Conservation (phyloP, 2,888 invertebrate genomes). For the Schizotus pectinicornis region DNA sequence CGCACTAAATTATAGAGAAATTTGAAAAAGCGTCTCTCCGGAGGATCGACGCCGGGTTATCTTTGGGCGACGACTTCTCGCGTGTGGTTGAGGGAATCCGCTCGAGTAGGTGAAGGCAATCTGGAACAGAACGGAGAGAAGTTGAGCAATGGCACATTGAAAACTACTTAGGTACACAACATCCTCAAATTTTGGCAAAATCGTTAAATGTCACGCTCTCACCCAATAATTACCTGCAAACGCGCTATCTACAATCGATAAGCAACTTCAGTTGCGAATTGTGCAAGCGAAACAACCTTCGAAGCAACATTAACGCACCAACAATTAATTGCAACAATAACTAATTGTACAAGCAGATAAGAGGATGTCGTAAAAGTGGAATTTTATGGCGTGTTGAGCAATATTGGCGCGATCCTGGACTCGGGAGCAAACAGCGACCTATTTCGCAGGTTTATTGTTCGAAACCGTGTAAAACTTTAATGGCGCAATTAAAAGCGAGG, state of each 20-base stretch:
- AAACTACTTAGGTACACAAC: slow-evolving; percentile 7
- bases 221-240: slow-evolving; percentile 26
- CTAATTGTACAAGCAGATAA: no score
- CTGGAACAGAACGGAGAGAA: slow-evolving; percentile 36
- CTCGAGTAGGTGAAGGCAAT: slow-evolving; percentile 42
- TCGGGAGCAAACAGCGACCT: slow-evolving; percentile 7
- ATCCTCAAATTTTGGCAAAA: slow-evolving; percentile 14
- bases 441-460: slow-evolving; percentile 1
- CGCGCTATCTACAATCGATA: slow-evolving; percentile 5
- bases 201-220: slow-evolving; percentile 25
- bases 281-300: slow-evolving; percentile 21
- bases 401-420: no score
- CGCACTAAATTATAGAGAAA: slow-evolving; percentile 21
- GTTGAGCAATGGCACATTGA: no score
- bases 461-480: slow-evolving; percentile 11
- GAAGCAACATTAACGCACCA: not conserved
- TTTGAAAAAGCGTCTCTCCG: slow-evolving; percentile 3
- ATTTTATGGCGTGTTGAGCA: no score
- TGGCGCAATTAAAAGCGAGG: slow-evolving; percentile 15
- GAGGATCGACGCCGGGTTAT: slow-evolving; percentile 5
- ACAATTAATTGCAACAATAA: no score
- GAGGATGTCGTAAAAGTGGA: no score
- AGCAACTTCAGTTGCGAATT: slow-evolving; percentile 11
- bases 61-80: slow-evolving; percentile 30
- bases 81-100: slow-evolving; percentile 40